Conservation (phyloP, 2,797 vertebrate genomes). For the Chanos chanos region DNA sequence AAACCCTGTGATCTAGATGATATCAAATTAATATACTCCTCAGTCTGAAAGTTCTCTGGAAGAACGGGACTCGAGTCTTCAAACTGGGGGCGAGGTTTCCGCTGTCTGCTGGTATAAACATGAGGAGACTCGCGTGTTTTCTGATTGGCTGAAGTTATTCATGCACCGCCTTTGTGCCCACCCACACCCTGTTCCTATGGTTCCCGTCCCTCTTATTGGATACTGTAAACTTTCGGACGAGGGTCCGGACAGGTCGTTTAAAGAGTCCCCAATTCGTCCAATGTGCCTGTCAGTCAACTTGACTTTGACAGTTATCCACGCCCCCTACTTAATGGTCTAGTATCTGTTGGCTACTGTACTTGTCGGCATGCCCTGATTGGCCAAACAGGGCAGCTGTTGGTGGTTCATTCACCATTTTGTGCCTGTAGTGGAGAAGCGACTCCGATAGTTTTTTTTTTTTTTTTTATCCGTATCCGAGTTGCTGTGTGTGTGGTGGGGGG, state of each 20-base stretch:
- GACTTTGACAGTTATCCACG: constrained; percentile 59
- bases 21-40: too few relatives aligned
- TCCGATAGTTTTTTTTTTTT: constrained; percentile 68
- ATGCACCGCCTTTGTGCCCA: constrained; percentile 58
- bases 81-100: too few relatives aligned
- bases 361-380: constrained; percentile 81
- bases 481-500: constrained; percentile 62
- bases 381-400: constrained; percentile 83
- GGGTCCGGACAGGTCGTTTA: constrained; percentile 47
- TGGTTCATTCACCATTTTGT: constrained; percentile 99
- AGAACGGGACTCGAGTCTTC: too few relatives aligned
- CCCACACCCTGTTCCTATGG: constrained; percentile 81
- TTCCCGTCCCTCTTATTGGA: constrained; percentile 74
- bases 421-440: constrained; percentile 90
- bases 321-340: constrained; percentile 44
- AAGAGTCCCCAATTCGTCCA: constrained; percentile 60
- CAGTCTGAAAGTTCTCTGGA: too few relatives aligned
- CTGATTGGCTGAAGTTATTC: constrained; percentile 59
- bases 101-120: too few relatives aligned
- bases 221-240: constrained; percentile 83
- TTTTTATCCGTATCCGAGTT: constrained; percentile 71
- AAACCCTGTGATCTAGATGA: too few relatives aligned
- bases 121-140: constrained; percentile 52
- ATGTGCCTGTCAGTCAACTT: constrained; percentile 54
- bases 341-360: constrained; percentile 78